phyloP scores from a whole-genome alignment of 2,888 invertebrate genomes.

The Rhingia rostrata region DNA sequence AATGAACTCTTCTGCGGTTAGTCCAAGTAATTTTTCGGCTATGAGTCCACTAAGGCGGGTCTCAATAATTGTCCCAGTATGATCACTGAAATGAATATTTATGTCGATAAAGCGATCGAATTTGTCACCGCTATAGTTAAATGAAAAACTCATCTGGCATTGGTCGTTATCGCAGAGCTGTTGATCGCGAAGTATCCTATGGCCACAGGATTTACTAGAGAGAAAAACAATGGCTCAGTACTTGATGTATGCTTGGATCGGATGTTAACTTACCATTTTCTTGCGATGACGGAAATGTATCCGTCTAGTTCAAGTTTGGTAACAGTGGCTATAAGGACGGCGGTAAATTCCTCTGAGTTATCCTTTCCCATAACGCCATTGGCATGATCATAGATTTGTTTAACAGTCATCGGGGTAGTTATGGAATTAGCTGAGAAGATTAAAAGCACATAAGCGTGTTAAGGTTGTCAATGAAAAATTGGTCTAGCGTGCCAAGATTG shows the following conservation, averaged over 20 bases:
- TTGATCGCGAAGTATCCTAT: constrained; percentile 73
- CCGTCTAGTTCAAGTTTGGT: constrained; percentile 89
- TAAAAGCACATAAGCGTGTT: neutral
- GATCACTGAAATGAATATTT: constrained; percentile 87
- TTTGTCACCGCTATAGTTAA: constrained; percentile 76
- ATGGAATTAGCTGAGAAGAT: constrained; percentile 83
- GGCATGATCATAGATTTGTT: constrained; percentile 84
- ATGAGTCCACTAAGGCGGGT: constrained; percentile 85
- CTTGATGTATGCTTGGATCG: neutral
- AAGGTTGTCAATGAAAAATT: no score
- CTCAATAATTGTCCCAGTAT: constrained; percentile 87
- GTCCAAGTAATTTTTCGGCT: constrained; percentile 85
- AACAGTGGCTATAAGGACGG: constrained; percentile 87
- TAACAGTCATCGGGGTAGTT: constrained; percentile 85
- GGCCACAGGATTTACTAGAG: constrained; percentile 78
- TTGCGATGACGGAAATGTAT: constrained; percentile 79
- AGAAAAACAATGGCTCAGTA: neutral
- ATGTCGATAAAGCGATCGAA: constrained; percentile 84
- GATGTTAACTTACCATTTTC: constrained; percentile 82
- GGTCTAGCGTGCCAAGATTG: no score
- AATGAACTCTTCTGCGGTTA: constrained; percentile 84
- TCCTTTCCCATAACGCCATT: constrained; percentile 80
- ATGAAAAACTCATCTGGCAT: constrained; percentile 78
- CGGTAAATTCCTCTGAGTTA: constrained; percentile 86
- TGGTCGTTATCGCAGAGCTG: constrained; percentile 77